Evolutionary conservation across 2,113 vertebrate species (phyloP).

Genomic region (Cyprinus carpio): DNA sequence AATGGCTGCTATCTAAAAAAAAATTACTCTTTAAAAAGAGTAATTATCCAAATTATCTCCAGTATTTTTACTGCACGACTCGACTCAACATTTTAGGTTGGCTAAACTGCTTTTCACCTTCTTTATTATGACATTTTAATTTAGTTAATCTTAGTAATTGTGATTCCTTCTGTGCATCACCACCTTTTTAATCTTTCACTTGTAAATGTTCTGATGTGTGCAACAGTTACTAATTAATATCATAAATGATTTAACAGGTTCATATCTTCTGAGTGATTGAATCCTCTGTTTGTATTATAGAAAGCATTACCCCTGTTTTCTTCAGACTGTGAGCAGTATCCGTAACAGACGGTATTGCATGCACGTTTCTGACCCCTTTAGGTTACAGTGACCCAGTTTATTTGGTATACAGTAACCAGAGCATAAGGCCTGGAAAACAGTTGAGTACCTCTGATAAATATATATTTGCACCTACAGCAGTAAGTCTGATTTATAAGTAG

Average conservation of each 20-base stretch:
- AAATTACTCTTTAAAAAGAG: neutral
- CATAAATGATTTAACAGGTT: neutral
- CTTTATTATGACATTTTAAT: neutral
- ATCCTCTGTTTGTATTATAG: neutral
- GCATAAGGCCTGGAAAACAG: neutral
- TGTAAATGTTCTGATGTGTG: conserved; percentile 4
- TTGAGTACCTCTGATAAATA: neutral
- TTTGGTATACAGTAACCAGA: conserved; percentile 8
- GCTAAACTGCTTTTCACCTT: conserved; percentile 5
- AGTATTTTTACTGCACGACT: neutral
- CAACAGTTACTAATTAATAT: neutral
- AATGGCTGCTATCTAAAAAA: neutral
- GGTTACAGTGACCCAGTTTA: neutral
- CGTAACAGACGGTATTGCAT: neutral
- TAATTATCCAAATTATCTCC: neutral
- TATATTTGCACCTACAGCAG: conserved; percentile 4
- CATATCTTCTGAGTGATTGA: neutral
- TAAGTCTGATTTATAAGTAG: conserved; percentile 1
- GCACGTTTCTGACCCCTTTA: conserved; percentile 1
- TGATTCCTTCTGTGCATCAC: neutral
- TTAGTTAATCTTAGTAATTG: neutral
- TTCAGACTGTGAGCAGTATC: neutral
- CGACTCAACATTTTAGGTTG: neutral
- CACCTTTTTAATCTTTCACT: neutral
- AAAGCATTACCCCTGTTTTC: neutral